phyloP scores from a whole-genome alignment of 2,113 vertebrate genomes.

The Argyrosomus japonicus region DNA sequence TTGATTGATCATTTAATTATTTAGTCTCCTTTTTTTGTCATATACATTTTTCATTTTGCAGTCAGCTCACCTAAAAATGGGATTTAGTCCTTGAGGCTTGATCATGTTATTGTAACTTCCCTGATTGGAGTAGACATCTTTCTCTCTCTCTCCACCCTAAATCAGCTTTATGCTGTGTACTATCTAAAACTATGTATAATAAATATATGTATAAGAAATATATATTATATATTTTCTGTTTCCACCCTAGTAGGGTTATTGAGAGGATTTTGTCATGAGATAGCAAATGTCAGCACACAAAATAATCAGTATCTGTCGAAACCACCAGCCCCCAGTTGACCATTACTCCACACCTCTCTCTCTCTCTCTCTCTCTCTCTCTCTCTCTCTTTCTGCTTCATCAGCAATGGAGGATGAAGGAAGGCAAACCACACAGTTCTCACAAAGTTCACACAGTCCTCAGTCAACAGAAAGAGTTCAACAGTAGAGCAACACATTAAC shows the following conservation, averaged over 20 bases:
- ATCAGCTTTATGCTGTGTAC: not conserved
- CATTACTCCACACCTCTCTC: not conserved
- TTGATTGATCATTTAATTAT: not conserved
- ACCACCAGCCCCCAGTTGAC: not conserved
- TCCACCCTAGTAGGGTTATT: no score
- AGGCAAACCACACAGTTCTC: not conserved
- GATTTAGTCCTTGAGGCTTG: not conserved
- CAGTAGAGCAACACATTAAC: not conserved
- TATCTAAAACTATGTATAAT: not conserved
- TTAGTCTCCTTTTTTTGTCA: not conserved
- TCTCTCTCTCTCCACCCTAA: not conserved
- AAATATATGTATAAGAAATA: not conserved
- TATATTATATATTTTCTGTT: not conserved
- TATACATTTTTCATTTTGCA: not conserved
- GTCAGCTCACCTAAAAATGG: not conserved
- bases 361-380: not conserved
- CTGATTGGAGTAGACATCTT: not conserved
- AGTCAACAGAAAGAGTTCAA: not conserved
- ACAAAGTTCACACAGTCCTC: not conserved
- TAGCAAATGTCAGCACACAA: not conserved
- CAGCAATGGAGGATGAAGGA: not conserved
- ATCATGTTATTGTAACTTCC: not conserved
- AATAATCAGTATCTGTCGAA: not conserved
- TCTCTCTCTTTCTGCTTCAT: not conserved
- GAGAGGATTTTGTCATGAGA: not conserved